Conservation (phyloP, 2,113 vertebrate species). For the Spheniscus mendiculus region DNA sequence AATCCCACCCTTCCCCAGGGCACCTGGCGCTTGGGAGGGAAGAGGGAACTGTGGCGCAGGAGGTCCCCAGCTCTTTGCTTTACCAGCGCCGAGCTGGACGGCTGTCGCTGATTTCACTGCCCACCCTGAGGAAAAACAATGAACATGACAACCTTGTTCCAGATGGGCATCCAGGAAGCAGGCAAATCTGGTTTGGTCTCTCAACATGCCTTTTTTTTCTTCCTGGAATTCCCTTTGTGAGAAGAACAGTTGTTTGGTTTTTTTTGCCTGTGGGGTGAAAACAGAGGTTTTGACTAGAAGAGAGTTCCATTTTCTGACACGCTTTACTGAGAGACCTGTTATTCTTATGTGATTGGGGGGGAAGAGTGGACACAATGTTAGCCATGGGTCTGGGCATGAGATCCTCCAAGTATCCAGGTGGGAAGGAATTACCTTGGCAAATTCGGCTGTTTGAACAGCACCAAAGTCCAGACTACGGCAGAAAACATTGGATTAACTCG, state of each 20-base stretch:
- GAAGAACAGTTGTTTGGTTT: not conserved
- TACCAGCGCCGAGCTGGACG: fast-evolving
- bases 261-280: not conserved
- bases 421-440: not conserved
- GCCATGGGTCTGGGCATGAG: not conserved
- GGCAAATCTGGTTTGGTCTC: not conserved
- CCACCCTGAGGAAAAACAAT: not conserved
- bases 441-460: not conserved
- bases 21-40: not conserved
- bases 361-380: not conserved
- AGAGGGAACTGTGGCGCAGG: not conserved
- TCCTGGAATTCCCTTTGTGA: not conserved
- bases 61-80: not conserved
- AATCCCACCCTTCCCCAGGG: not conserved
- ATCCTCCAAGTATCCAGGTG: not conserved
- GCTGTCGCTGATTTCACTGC: not conserved
- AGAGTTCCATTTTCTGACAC: not conserved
- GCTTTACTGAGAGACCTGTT: not conserved
- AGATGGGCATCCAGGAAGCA: not conserved
- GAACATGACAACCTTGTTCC: not conserved
- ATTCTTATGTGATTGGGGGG: not conserved
- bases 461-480: not conserved
- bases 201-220: not conserved
- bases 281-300: not conserved
- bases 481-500: not conserved